Evolutionary conservation across 2,888 invertebrate genomes (phyloP), one percentile per base, ranked within the genome.

Genomic region (Acanthococcus lagerstroemiae): DNA sequence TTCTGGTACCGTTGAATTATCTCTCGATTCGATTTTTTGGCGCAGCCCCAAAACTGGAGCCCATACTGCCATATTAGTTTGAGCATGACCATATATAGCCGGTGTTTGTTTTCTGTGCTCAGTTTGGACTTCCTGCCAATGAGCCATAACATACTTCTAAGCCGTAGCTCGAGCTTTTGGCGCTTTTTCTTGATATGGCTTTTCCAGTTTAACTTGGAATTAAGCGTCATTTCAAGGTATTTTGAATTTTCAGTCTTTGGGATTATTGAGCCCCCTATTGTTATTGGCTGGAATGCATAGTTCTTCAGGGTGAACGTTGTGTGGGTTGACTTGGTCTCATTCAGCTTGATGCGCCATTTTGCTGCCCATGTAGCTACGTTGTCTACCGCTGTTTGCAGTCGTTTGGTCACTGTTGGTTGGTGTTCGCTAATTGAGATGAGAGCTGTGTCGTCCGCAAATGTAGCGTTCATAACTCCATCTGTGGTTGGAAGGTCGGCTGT

Each of bases 371-470:
- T 12, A 44, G 37, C 4, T 17, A 45, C 12, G 9, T 21, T 19
- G 3, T 25, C n/a, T 24, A 61, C 25, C 12, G 22, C 54, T 4
- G 30, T 9, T 63, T 63, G 54, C 22, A 63, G 37, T 7, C 54
- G 22, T 6, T 44, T 30, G 24, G n/a, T 17, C 2, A 54, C 45
- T 3, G 19, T 26, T 12, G 37, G 2, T 24, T 19, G n/a, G 3
- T 55, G 44, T 3, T 24, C 9, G 30, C 22, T 27, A 4, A 19
- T 17, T 30, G 48, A 45, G 1, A 56, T 17, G 21, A 65, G 12
- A 27, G 30, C 56, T 17, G 56, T 56, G n/a, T 65, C 27, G 21
- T 65, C 30, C 1, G 56, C 65, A 22, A 30, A 55, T 0, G 55
- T 58, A 25, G 44, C 45, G 24, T 37, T 12, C 7, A 22, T 45